Percentiles rank a stretch among this genome's conserved stretches.
phyloP scores from a whole-genome alignment of 2,888 invertebrate genomes.

The Myopa testacea region DNA sequence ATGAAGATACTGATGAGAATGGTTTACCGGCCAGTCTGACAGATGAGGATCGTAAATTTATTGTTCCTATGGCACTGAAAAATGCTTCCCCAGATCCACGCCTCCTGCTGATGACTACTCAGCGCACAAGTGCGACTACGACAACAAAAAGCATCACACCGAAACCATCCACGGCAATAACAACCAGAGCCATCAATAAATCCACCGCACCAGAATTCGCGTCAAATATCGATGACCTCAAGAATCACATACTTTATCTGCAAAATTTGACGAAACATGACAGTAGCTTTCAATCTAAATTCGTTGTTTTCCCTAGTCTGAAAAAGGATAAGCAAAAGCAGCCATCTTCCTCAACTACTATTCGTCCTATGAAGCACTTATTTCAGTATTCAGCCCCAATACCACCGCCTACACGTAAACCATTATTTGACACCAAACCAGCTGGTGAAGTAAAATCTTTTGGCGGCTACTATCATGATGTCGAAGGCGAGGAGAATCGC shows the following conservation, averaged over 20 bases:
- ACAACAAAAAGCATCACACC: constrained; percentile 45
- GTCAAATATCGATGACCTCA: constrained; percentile 67
- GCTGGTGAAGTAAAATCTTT: constrained; percentile 52
- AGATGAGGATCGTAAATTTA: constrained; percentile 67
- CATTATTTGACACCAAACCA: constrained; percentile 49
- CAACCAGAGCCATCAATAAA: constrained; percentile 52
- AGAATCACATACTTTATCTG: constrained; percentile 66
- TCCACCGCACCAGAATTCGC: constrained; percentile 56
- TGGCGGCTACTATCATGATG: constrained; percentile 59
- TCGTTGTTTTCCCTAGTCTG: constrained; percentile 67
- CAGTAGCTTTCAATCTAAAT: constrained; percentile 67
- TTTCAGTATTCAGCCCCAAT: constrained; percentile 62
- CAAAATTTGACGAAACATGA: constrained; percentile 68
- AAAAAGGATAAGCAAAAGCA: constrained; percentile 59
- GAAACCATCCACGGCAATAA: constrained; percentile 51
- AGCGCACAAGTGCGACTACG: constrained; percentile 49
- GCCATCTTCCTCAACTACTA: constrained; percentile 43
- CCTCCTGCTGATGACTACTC: constrained; percentile 48
- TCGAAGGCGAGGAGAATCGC: constrained; percentile 53
- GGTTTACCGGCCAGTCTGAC: constrained; percentile 65
- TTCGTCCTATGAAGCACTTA: constrained; percentile 56
- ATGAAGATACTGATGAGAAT: constrained; percentile 66
- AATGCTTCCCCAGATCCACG: constrained; percentile 64
- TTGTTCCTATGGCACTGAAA: constrained; percentile 68
- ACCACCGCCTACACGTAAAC: constrained; percentile 60